Conservation (phyloP, 2,888 invertebrate species). For the Agelastica alni region DNA sequence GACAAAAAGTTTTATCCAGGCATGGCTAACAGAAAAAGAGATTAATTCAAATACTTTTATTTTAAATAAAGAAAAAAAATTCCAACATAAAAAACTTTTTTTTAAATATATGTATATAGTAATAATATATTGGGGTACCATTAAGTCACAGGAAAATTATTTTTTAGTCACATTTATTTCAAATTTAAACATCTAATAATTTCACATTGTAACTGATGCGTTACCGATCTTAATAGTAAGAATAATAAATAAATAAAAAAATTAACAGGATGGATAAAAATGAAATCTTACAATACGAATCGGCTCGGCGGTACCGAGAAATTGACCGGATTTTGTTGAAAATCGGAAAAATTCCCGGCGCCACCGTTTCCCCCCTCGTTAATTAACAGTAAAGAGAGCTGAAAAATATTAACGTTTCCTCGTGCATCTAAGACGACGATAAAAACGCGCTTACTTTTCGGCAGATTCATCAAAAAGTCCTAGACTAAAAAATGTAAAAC, state of each 20-base stretch:
- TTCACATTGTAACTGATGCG: slow-evolving; percentile 51
- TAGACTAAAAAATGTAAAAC: slow-evolving; percentile 47
- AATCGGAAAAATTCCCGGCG: slow-evolving; percentile 15
- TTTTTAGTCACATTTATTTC: slow-evolving; percentile 56
- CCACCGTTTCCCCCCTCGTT: neutral
- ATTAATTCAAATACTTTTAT: slow-evolving; percentile 37
- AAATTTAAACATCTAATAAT: slow-evolving; percentile 56
- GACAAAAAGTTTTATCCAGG: too few relatives aligned
- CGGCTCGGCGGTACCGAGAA: slow-evolving; percentile 2
- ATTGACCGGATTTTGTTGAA: slow-evolving; percentile 2
- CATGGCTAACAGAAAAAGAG: slow-evolving; percentile 9
- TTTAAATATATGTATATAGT: too few relatives aligned
- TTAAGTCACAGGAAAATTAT: slow-evolving; percentile 40
- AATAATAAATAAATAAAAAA: slow-evolving; percentile 43
- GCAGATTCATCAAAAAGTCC: slow-evolving; percentile 40
- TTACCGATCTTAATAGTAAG: slow-evolving; percentile 46
- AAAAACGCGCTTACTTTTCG: slow-evolving; percentile 26
- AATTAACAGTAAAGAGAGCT: slow-evolving; percentile 16
- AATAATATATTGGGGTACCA: slow-evolving; percentile 36
- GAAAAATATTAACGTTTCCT: slow-evolving; percentile 22
- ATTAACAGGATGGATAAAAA: slow-evolving; percentile 37
- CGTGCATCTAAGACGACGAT: slow-evolving; percentile 23
- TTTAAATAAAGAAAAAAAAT: slow-evolving; percentile 39
- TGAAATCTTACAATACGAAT: slow-evolving; percentile 14
- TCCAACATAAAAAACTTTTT: slow-evolving; percentile 39